Evolutionary conservation across 2,113 vertebrate species (phyloP), one percentile per base, ranked within the genome.

Genomic region (Oxyruncus cristatus): DNA sequence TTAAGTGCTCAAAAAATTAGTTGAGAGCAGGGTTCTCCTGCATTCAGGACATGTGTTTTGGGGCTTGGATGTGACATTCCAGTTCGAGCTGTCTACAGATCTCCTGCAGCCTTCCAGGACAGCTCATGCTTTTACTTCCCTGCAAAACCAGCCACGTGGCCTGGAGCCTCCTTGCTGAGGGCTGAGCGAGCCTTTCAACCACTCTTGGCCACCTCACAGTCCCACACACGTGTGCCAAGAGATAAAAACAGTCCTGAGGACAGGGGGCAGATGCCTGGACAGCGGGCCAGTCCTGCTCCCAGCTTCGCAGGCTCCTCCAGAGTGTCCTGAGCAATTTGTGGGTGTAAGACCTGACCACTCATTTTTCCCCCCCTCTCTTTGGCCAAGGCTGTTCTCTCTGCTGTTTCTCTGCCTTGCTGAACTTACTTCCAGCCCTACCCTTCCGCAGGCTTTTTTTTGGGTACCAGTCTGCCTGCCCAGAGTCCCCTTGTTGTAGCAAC

Each of bases 181-280:
- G 44, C 70, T 97, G 93, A 89, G 90, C n/a, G 88, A 76, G 66
- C 90, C 90, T 95, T 96, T 94, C 92, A 97, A 82, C 8, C 19
- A 1, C 58, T 73, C 50, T 44, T 94, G 95, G 96, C 62, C 1
- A 72, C 67, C 91, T 77, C 91, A 47, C 49, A 44, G 58, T 7
- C 73, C 49, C 6, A 30, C 82, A 79, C 71, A 79, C 8, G 0
- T 37, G 78, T 66, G 73, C 28, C n/a, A 18, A 52, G 90, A 78
- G 93, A 70, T 28, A 78, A 70, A 77, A 65, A 32, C 19, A 85
- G 33, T 33, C 81, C 26, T 14, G 72, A 70, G 80, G 50, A 62
- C 87, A 33, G 2, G 30, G 80, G 73, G 32, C 37, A 66, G 84
- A 71, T 94, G 85, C 46, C 68, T 18, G 89, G 58, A 71, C 66